Evolutionary conservation across 2,888 invertebrate species (phyloP).

Genomic region (Andrena bicolor): DNA sequence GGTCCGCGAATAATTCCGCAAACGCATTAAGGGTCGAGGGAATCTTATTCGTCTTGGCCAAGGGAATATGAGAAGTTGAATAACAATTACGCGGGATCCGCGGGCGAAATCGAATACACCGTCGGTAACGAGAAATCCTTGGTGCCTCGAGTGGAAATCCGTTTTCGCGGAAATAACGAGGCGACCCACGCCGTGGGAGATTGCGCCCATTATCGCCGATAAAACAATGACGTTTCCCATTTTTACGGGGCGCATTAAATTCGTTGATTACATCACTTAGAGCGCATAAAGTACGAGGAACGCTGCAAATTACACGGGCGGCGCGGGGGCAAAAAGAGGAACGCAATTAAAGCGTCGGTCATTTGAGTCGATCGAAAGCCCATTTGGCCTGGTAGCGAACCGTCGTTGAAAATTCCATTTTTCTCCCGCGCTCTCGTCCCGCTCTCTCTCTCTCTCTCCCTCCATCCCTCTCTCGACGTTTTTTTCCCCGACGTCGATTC

Average conservation of each 20-base stretch:
- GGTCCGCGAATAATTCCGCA: not conserved
- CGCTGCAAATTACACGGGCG: slow-evolving; percentile 62
- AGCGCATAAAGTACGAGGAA: slow-evolving; percentile 53
- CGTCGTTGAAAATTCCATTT: slow-evolving; percentile 70
- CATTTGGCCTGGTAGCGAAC: slow-evolving; percentile 65
- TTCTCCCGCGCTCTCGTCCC: slow-evolving; percentile 55
- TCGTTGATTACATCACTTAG: slow-evolving; percentile 61
- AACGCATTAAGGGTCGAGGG: not conserved
- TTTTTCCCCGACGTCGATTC: slow-evolving; percentile 57
- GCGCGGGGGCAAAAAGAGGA: slow-evolving; percentile 44
- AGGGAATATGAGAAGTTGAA: not conserved
- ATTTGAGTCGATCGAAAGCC: slow-evolving; percentile 71
- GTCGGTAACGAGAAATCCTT: not conserved
- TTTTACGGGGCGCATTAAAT: slow-evolving; percentile 57
- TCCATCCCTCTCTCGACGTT: slow-evolving; percentile 44
- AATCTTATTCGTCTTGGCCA: slow-evolving; percentile 1
- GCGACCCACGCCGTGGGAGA: slow-evolving; percentile 11
- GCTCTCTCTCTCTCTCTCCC: slow-evolving; percentile 32
- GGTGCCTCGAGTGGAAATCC: not conserved
- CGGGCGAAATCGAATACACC: not conserved
- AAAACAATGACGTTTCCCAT: slow-evolving; percentile 50
- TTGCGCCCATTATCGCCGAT: slow-evolving; percentile 48
- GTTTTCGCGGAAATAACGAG: not conserved
- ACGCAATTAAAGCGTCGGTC: slow-evolving; percentile 68
- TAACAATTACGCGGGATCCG: slow-evolving; percentile 8